phyloP scores from a whole-genome alignment of 2,888 invertebrate species.

The Eupithecia insigniata region DNA sequence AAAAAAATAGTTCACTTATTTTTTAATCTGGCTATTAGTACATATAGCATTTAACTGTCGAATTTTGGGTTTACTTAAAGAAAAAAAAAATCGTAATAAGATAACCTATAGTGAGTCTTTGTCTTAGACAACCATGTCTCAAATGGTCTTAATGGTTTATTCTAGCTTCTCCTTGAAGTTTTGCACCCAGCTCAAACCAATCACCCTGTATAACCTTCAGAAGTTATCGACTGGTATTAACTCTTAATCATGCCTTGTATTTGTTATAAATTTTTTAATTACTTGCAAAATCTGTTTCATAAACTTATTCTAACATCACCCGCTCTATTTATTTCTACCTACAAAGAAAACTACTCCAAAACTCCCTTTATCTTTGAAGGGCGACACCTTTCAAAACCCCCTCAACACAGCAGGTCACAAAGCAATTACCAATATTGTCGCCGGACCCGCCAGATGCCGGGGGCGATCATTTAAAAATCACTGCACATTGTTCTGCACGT shows the following conservation, averaged over 20 bases:
- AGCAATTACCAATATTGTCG: slow-evolving; percentile 76
- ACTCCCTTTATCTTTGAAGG: background rate
- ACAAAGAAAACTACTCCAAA: slow-evolving; percentile 9
- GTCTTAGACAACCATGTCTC: too few relatives aligned
- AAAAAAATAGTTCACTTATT: too few relatives aligned
- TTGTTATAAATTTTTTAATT: background rate
- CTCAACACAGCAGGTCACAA: slow-evolving; percentile 36
- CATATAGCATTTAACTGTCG: too few relatives aligned
- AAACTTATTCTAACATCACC: background rate
- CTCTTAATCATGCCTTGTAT: background rate
- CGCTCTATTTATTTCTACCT: background rate
- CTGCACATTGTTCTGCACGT: slow-evolving; percentile 82
- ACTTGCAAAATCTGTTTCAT: background rate
- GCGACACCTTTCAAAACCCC: background rate
- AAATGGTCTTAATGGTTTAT: too few relatives aligned
- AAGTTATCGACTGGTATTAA: too few relatives aligned
- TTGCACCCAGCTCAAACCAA: too few relatives aligned
- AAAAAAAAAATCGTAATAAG: too few relatives aligned
- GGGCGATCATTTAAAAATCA: slow-evolving; percentile 83
- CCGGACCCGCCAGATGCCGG: slow-evolving; percentile 75
- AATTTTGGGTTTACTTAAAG: too few relatives aligned
- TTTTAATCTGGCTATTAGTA: too few relatives aligned
- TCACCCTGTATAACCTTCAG: too few relatives aligned
- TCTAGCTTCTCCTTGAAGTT: too few relatives aligned
- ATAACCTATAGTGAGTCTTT: too few relatives aligned